These are phyloP conservation scores for Cheiracanthium punctorium DNA, from an alignment of 2,888 invertebrate species.

Conservation along the genomic window DNA sequence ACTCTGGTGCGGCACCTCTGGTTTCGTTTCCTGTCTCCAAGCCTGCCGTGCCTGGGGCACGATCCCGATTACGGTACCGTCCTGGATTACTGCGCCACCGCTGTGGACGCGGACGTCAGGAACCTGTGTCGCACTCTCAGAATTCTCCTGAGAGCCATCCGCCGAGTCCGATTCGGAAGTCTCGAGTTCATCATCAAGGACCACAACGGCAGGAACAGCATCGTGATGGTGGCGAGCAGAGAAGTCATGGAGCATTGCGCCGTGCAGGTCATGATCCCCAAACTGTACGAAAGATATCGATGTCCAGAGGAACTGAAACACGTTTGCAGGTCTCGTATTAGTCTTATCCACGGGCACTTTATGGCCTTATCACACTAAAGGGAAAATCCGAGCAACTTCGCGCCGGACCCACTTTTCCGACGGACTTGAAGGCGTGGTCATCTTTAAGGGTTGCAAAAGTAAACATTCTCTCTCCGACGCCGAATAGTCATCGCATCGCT, in stretches of 20 bases:
- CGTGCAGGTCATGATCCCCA: slow-evolving; percentile 24
- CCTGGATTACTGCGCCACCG: neutral
- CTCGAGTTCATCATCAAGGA: slow-evolving; percentile 17
- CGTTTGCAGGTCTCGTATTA: slow-evolving; percentile 61
- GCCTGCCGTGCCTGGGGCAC: no score
- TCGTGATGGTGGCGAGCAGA: neutral
- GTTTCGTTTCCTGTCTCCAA: slow-evolving; percentile 21
- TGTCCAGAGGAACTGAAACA: slow-evolving; percentile 28
- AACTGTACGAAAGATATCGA: slow-evolving; percentile 18
- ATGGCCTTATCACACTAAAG: no score
- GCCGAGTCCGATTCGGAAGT: neutral
- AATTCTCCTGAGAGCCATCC: slow-evolving; percentile 28
- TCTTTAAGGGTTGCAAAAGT: no score
- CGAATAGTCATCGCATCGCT: no score
- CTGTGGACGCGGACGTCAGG: neutral
- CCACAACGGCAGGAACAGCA: neutral
- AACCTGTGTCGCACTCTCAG: slow-evolving; percentile 31
- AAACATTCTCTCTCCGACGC: no score
- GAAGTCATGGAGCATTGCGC: neutral
- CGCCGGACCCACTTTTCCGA: no score
- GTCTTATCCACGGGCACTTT: no score
- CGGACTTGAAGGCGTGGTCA: no score
- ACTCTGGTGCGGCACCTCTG: slow-evolving; percentile 32
- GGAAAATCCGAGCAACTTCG: no score
- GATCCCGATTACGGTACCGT: neutral